phyloP scores from a whole-genome alignment of 2,888 invertebrate species.

The Hybos culiciformis region DNA sequence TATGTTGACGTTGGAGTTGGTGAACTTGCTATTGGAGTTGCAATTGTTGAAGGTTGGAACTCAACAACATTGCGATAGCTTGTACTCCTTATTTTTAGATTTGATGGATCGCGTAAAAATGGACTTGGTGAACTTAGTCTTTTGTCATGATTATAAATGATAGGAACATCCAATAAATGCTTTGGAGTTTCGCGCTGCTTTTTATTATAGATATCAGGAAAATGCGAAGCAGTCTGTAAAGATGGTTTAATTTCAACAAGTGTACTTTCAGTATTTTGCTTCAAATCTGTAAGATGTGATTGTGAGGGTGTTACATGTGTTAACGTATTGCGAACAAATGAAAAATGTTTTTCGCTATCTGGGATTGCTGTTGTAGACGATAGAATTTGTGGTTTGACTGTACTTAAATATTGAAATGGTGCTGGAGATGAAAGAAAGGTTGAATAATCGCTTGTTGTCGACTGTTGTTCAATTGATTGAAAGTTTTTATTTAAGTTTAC shows the following conservation, averaged over 20 bases:
- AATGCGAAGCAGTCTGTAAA: conserved; percentile 13
- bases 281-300: background rate
- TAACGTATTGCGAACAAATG: background rate
- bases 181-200: conserved; percentile 30
- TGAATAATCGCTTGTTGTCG: too few species aligned
- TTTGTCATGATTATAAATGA: conserved; percentile 30
- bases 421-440: too few species aligned
- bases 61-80: conserved; percentile 3
- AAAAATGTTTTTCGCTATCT: too few species aligned
- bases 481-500: too few species aligned
- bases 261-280: background rate
- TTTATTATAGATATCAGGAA: conserved; percentile 11
- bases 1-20: conserved; percentile 31
- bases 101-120: conserved; percentile 34
- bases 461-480: too few species aligned
- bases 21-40: conserved; percentile 17
- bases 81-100: conserved; percentile 21
- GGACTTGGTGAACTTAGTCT: conserved; percentile 41
- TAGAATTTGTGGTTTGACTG: too few species aligned
- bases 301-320: background rate
- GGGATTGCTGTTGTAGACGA: too few species aligned
- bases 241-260: conserved; percentile 14
- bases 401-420: too few species aligned
- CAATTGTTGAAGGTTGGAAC: conserved; percentile 13
- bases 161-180: conserved; percentile 43